Evolutionary conservation across 2,797 vertebrate species (phyloP).

Genomic region (Platalea minor): DNA sequence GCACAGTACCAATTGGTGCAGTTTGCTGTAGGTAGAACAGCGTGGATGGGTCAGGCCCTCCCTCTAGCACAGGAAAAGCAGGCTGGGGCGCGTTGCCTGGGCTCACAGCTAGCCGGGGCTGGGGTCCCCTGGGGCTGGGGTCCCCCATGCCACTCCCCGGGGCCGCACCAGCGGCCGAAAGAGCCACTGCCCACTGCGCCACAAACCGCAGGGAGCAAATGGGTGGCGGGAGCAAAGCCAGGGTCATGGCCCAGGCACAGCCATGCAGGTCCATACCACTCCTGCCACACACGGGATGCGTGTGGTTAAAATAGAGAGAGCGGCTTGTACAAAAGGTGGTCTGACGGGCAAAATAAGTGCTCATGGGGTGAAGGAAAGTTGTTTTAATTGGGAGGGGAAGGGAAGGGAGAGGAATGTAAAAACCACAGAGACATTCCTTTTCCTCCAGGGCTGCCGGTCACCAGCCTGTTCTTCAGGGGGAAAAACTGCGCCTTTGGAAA

Average conservation of each 20-base stretch:
- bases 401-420: neutral
- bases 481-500: neutral
- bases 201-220: neutral
- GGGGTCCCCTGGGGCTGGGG: neutral
- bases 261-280: accelerated
- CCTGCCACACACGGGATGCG: accelerated
- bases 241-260: neutral
- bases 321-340: neutral
- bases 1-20: neutral
- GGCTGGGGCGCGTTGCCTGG: neutral
- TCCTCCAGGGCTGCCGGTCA: neutral
- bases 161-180: neutral
- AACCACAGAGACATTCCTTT: neutral
- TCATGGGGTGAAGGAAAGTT: neutral
- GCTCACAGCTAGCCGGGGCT: neutral
- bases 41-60: neutral
- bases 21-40: neutral
- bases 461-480: neutral
- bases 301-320: neutral
- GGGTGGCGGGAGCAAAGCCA: neutral
- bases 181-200: accelerated
- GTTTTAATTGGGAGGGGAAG: neutral
- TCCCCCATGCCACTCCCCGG: accelerated
- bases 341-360: neutral
- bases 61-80: neutral